Percentiles rank a stretch among this genome's conserved stretches.
phyloP scores from a whole-genome alignment of 2,113 vertebrate species.

The Butastur rufipennis region DNA sequence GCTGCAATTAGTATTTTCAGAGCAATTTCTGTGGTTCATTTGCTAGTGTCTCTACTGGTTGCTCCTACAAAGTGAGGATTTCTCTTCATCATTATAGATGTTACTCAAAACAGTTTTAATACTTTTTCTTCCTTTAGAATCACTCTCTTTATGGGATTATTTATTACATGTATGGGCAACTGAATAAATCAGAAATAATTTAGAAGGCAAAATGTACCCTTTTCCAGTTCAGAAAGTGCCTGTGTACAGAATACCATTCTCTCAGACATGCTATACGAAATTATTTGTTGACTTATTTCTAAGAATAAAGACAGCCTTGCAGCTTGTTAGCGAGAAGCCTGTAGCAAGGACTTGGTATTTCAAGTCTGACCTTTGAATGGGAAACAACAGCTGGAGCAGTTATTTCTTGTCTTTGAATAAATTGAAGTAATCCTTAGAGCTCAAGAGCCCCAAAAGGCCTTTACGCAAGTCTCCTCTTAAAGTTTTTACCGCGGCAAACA shows the following conservation, averaged over 20 bases:
- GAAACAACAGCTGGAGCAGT: background rate
- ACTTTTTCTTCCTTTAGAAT: background rate
- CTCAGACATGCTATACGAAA: background rate
- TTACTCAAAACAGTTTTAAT: background rate
- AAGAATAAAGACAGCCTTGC: background rate
- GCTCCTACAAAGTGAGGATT: background rate
- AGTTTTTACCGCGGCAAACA: background rate
- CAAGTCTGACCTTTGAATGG: constrained; percentile 42
- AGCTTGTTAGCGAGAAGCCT: constrained; percentile 6
- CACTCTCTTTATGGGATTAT: background rate
- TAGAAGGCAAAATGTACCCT: background rate
- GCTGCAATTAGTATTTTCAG: constrained; percentile 10
- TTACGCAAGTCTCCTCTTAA: background rate
- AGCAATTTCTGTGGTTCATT: background rate
- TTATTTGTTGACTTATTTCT: background rate
- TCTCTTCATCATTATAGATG: background rate
- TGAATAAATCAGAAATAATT: constrained; percentile 1
- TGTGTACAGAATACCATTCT: background rate
- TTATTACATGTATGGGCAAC: background rate
- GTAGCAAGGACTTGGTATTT: constrained; percentile 12
- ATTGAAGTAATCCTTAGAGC: background rate
- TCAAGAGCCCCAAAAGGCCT: background rate
- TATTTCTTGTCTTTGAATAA: constrained; percentile 3
- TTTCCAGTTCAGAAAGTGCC: background rate
- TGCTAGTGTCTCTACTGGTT: background rate